phyloP scores from a whole-genome alignment of 2,797 vertebrate genomes.

The Cynopterus sphinx region DNA sequence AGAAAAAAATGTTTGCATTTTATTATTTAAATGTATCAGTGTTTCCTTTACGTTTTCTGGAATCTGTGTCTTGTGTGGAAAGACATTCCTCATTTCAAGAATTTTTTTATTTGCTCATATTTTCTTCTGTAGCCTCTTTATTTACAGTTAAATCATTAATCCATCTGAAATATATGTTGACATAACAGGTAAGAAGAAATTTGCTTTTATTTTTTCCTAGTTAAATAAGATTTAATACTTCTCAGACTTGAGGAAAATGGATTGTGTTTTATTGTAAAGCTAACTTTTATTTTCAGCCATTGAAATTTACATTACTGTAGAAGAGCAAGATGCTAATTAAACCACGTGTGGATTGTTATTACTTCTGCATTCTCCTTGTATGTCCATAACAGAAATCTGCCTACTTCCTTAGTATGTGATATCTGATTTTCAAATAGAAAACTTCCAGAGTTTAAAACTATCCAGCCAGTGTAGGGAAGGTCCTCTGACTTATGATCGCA shows the following conservation, averaged over 20 bases:
- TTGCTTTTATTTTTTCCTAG: not conserved
- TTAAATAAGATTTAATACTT: not conserved
- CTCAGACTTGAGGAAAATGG: not conserved
- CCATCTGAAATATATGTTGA: not conserved
- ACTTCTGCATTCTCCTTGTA: not conserved
- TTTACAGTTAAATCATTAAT: not conserved
- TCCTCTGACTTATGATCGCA: not conserved
- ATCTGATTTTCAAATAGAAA: not conserved
- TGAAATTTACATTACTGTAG: not conserved
- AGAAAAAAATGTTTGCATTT: not conserved
- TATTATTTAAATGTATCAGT: not conserved
- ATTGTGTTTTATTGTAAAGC: not conserved
- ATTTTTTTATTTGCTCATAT: not conserved
- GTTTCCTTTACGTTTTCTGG: not conserved
- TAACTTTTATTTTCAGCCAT: not conserved
- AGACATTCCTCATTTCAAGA: not conserved
- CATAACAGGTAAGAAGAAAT: not conserved
- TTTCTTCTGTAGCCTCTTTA: not conserved
- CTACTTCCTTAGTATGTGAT: not conserved
- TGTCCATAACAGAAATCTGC: not conserved
- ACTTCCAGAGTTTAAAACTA: not conserved
- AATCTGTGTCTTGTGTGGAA: slow-evolving; percentile 27
- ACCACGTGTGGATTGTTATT: not conserved
- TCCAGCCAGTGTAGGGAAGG: not conserved
- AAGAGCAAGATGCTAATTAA: not conserved